Percentiles rank a stretch among this genome's conserved stretches.
Conservation (phyloP, 2,113 vertebrate species). For the Scatophagus argus region DNA sequence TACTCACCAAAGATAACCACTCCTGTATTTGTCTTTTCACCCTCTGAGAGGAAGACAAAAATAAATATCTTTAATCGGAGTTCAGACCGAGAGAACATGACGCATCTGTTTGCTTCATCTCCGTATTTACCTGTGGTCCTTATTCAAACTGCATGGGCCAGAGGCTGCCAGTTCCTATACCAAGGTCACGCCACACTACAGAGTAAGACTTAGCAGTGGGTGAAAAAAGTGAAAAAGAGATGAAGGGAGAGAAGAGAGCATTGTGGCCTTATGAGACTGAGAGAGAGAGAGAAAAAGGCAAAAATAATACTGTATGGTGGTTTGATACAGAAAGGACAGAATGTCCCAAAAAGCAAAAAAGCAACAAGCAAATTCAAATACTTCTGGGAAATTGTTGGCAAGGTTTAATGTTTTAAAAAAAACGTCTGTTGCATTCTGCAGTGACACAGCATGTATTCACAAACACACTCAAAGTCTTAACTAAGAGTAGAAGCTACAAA, state of each 20-base stretch:
- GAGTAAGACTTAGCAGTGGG: background rate
- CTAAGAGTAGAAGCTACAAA: too few relatives aligned
- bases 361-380: background rate
- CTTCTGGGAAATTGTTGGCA: slow-evolving; percentile 17
- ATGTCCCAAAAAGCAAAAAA: background rate
- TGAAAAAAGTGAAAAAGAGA: background rate
- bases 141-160: slow-evolving; percentile 50
- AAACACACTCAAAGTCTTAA: too few relatives aligned
- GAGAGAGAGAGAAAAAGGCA: background rate
- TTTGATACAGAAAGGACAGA: background rate
- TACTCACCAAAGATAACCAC: slow-evolving; percentile 42
- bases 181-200: slow-evolving; percentile 4
- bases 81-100: slow-evolving; percentile 64
- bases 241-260: background rate
- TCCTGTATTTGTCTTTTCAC: slow-evolving; percentile 64
- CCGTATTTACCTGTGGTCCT: slow-evolving; percentile 67
- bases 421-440: background rate
- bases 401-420: background rate
- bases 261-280: background rate
- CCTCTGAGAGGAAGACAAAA: slow-evolving; percentile 45
- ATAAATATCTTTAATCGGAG: slow-evolving; percentile 57
- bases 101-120: slow-evolving; percentile 67
- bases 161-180: background rate
- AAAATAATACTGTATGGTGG: background rate
- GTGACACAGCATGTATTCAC: background rate